Evolutionary conservation across 37 sponge, comb jelly and placozoan genomes (phyloP).

Genomic region (Eunapius fragilis): DNA sequence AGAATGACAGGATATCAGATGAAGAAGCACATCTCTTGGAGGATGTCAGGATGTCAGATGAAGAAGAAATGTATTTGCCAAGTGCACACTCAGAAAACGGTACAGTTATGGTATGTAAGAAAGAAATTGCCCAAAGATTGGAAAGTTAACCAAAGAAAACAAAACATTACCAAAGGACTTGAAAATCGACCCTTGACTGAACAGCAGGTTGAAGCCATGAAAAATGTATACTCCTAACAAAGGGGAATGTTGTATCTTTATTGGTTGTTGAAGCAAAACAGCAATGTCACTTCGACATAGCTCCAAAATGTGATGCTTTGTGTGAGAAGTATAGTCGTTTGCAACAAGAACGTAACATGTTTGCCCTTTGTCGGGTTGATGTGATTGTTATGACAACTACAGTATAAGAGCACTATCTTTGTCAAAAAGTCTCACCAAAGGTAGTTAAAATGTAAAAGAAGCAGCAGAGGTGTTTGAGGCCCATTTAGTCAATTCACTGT

Average conservation of each 20-base stretch:
- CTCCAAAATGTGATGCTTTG: conserved; percentile 21
- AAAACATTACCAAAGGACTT: conserved; percentile 38
- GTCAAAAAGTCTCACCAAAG: conserved; percentile 74
- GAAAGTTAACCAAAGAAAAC: conserved; percentile 34
- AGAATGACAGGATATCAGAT: too few species aligned
- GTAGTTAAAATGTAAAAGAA: conserved; percentile 93
- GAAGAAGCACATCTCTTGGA: conserved; percentile 59
- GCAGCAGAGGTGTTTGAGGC: conserved; percentile 95
- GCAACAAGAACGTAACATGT: conserved; percentile 45
- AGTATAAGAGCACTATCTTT: conserved; percentile 79
- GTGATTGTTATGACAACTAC: conserved; percentile 96
- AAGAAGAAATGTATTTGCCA: conserved; percentile 40
- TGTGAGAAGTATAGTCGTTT: conserved; percentile 21
- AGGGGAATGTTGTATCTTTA: conserved; percentile 68
- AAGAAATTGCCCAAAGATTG: not conserved
- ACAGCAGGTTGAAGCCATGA: conserved; percentile 22
- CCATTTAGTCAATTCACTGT: conserved; percentile 81
- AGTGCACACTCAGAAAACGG: not conserved
- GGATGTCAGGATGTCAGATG: conserved; percentile 72
- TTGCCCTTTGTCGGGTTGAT: conserved; percentile 54
- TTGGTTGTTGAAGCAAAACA: conserved; percentile 47
- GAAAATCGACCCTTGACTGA: conserved; percentile 48
- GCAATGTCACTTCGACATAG: not conserved
- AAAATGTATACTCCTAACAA: conserved; percentile 35
- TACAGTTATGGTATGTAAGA: not conserved